Base-by-base conservation (phyloP, 2,797 vertebrate genomes). In the Chromis chromis region DNA sequence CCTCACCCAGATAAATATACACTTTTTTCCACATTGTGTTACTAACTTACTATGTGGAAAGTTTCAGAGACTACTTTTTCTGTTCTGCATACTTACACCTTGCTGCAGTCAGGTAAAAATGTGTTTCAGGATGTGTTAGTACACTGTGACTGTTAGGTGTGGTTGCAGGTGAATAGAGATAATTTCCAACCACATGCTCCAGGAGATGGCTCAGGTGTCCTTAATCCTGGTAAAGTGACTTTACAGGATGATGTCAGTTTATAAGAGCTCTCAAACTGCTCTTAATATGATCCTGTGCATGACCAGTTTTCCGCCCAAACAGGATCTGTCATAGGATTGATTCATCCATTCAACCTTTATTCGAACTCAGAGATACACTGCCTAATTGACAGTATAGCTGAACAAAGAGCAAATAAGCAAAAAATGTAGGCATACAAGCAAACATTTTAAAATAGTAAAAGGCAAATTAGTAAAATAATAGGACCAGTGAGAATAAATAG, bases 101-200 rank as follows among this genome's bases (percentile, higher is more conserved):
- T 52, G 49, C 46, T 61, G 10, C 21, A 24, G 4, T 39, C 21
- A 60, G 6, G 22, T 21, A 17, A 6, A 39, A 39, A 16, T 17
- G 16, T 42, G 6, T 42, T 17, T 42, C 6, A 24, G 39, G 17
- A 4, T 63, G 22, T 21, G 24, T 40, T 46, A 52, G 48, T 31
- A 31, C 31, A 39, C 28, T 24, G 10, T 63, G 31, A 52, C 67
- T 31, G 53, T 36, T 55, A 25, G 16, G 28, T 49, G 31, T 28
- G 27, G 1, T 40, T 50, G 8, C 25, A 52, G 31, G 48, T 52
- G 36, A 42, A 52, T 21, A 64, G 2, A 24, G 10, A 31, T 36
- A 22, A 64, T 17, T 22, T 39, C 61, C 48, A 64, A 64, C 39
- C 13, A 42, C 40, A 42, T 42, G 16, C n/a, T 36, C n/a, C 33